Evolutionary conservation across 1,140 invertebrate genomes (phyloP).

Genomic region (Nasonia longicornis): DNA sequence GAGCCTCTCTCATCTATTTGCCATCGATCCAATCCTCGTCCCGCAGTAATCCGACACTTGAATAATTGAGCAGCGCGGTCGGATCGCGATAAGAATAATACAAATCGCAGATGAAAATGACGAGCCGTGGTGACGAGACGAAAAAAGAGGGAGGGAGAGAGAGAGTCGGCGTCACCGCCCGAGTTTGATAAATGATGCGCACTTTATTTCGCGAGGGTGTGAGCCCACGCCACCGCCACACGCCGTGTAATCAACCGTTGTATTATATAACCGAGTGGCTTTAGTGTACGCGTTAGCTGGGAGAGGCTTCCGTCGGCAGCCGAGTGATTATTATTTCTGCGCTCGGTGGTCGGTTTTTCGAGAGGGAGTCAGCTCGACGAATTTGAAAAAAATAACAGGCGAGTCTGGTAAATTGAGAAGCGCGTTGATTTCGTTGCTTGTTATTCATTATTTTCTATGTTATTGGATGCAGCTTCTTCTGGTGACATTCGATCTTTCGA

Average conservation of each 20-base stretch:
- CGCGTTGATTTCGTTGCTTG: too few species aligned
- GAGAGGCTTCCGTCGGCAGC: neutral
- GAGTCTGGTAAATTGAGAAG: neutral
- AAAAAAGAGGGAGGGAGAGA: constrained; percentile 43
- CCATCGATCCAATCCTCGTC: constrained; percentile 21
- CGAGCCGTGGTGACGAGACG: constrained; percentile 35
- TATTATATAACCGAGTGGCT: constrained; percentile 63
- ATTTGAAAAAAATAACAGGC: neutral
- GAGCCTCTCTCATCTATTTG: constrained; percentile 7
- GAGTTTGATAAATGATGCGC: constrained; percentile 63
- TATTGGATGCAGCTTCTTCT: too few species aligned
- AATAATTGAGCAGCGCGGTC: constrained; percentile 38
- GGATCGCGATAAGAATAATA: constrained; percentile 53
- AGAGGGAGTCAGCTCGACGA: neutral
- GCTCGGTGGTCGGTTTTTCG: neutral
- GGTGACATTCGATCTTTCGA: too few species aligned
- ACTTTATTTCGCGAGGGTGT: constrained; percentile 55
- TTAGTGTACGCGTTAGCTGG: constrained; percentile 32
- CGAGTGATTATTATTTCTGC: constrained; percentile 43
- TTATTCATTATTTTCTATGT: too few species aligned
- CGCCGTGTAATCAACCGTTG: constrained; percentile 61
- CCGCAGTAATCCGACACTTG: constrained; percentile 36
- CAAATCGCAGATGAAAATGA: constrained; percentile 59
- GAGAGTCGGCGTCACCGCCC: constrained; percentile 4
- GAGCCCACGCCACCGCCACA: constrained; percentile 46